A percentile compares a stretch with the other conserved stretches of the same genome.
These are phyloP conservation scores for Silvanus unidentatus DNA, from an alignment of 2,888 invertebrate genomes.

Conservation along the genomic window DNA sequence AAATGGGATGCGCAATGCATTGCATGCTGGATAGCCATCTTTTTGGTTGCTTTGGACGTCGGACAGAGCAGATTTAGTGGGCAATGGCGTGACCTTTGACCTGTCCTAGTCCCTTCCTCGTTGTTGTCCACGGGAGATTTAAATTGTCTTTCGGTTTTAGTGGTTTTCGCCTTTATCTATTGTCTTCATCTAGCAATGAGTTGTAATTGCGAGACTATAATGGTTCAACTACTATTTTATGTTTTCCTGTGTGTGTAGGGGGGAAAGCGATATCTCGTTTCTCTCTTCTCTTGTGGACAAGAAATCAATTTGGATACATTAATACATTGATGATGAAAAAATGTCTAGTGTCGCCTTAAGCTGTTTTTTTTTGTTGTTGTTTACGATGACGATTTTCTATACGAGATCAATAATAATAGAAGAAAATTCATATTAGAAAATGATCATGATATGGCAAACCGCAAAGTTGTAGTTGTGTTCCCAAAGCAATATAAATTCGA, in stretches of 20 bases:
- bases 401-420: no score
- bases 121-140: conserved; percentile 41
- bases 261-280: background rate
- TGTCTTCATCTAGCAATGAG: conserved; percentile 40
- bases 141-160: conserved; percentile 43
- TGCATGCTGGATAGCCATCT: conserved; percentile 43
- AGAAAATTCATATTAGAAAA: conserved; percentile 3
- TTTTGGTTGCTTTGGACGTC: conserved; percentile 38
- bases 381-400: no score
- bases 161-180: conserved; percentile 39
- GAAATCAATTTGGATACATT: no score
- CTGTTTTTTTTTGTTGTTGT: no score
- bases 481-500: conserved; percentile 31
- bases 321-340: background rate
- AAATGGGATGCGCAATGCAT: conserved; percentile 18
- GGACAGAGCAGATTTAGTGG: conserved; percentile 43
- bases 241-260: conserved; percentile 2
- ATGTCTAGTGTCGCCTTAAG: background rate
- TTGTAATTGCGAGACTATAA: conserved; percentile 33
- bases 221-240: conserved; percentile 5
- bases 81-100: conserved; percentile 45
- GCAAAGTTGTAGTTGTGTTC: conserved; percentile 27
- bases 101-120: conserved; percentile 34
- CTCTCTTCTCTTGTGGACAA: no score
- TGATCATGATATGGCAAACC: conserved; percentile 35